Evolutionary conservation across 1,140 invertebrate species (phyloP).

Genomic region (Neodiprion fabricii): DNA sequence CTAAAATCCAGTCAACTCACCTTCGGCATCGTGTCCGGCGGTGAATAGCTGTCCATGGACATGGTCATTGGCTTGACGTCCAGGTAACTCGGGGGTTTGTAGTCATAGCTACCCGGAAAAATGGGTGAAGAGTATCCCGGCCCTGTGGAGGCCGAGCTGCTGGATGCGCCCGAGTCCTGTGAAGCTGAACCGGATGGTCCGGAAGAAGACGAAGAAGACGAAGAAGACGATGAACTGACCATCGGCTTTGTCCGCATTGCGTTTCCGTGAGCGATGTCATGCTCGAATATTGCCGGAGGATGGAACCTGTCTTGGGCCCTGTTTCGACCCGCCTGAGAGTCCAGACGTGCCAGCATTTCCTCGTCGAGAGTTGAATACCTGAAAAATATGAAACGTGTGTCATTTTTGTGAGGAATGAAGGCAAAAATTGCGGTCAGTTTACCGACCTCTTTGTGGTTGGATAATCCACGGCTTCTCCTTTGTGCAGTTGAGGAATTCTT

Average conservation of each 20-base stretch:
- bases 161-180: neutral
- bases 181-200: slow-evolving; percentile 8
- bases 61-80: neutral
- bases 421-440: neutral
- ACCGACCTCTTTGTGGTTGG: slow-evolving; percentile 33
- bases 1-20: neutral
- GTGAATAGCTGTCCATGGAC: neutral
- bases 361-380: slow-evolving; percentile 50
- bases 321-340: slow-evolving; percentile 21
- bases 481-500: slow-evolving; percentile 35
- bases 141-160: neutral
- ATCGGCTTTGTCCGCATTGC: slow-evolving; percentile 21
- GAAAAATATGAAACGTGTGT: neutral
- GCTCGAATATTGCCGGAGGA: slow-evolving; percentile 45
- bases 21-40: neutral
- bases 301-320: slow-evolving; percentile 51
- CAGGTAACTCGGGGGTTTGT: neutral
- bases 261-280: slow-evolving; percentile 32
- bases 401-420: slow-evolving; percentile 9
- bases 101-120: slow-evolving; percentile 16
- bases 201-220: neutral
- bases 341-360: slow-evolving; percentile 40
- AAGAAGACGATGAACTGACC: too few species aligned
- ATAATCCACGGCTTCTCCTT: slow-evolving; percentile 49
- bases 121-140: slow-evolving; percentile 16